Evolutionary conservation across 2,113 vertebrate species (phyloP), one percentile per base, ranked within the genome.

Genomic region (Plecotus auritus): DNA sequence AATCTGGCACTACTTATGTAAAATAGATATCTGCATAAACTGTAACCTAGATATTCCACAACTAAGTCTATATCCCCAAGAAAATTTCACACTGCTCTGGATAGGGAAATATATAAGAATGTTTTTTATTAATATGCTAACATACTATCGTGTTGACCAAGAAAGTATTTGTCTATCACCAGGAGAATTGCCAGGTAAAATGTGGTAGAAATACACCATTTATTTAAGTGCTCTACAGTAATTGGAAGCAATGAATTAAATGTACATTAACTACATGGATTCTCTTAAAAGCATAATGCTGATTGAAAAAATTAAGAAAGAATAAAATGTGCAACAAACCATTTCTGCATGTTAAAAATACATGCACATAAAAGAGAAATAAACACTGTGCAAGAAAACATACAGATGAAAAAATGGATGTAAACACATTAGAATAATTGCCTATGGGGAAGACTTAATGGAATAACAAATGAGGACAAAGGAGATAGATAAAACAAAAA

Each of bases 221-320:
- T 42, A 22, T 18, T 51, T 56, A 72, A 78, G n/a, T 74, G 51
- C 23, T 45, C 12, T 16, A 4, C 22, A 51, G 37, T 85, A 32
- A 59, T 80, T 17, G 56, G 87, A 85, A 85, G 23, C 82, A 76
- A 8, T 23, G n/a, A 7, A 37, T 9, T 91, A 26, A 81, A 83
- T 32, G n/a, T 59, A 30, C 35, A 72, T 51, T 32, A 91, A 28
- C 30, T 67, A 42, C 14, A 83, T 51, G 54, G 30, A 61, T 77
- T 77, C 56, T 67, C 74, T 77, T 81, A n/a, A 88, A 88, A 93
- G 77, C 17, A 49, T 10, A 82, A n/a, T 66, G 51, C 28, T 76
- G 51, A 89, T 88, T 70, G 18, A 87, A 86, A 81, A 92, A 92
- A 51, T 56, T 6, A 91, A 49, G 85, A 94, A 77, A 87, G 59